Evolutionary conservation across 2,888 invertebrate genomes (phyloP), one percentile per base, ranked within the genome.

Genomic region (Eupithecia subumbrata): DNA sequence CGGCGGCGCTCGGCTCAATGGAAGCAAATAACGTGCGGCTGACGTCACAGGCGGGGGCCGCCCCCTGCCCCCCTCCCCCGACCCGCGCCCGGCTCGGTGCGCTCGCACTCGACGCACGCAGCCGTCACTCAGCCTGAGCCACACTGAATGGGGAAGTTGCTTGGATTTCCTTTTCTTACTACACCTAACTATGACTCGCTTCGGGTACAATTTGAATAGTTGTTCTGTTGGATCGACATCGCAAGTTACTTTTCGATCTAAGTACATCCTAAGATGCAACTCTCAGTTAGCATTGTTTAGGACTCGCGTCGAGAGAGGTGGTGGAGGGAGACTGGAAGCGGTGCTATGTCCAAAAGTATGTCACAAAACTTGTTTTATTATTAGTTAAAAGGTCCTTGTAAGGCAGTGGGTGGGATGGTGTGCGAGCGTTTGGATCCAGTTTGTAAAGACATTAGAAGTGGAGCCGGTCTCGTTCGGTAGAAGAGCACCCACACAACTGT

Each of bases 1-100:
- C 93, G 93, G 90, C 85, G 25, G 77, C 77, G 79, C 78, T 89
- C 93, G 93, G 90, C 85, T 87, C 88, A 87, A 87, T 89, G 90
- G 88, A 88, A 88, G 86, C 86, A 12, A 87, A 90, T 90, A 88
- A 90, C 88, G 87, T 81, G 84, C 84, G 81, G 80, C 86, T 93
- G 93, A 93, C 94, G 93, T 93, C 93, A 93, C 88, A 80, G 80
- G 18, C 18, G 63, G 77, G 77, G 83, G 83, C 82, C 84, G 82
- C 81, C 80, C 84, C 80, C 79, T 37, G 74, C 73, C 72, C 69
- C 76, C 37, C 73, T 66, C 69, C 30, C 22, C 74, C 69, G 34
- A 73, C 76, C 79, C 73, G 74, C 72, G 52, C 71, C 68, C 56
- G 68, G 76, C 75, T 76, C 82, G 80, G 78, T 76, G 82, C 81